phyloP scores from a whole-genome alignment of 2,888 invertebrate species.

The Sarcophaga variegata region DNA sequence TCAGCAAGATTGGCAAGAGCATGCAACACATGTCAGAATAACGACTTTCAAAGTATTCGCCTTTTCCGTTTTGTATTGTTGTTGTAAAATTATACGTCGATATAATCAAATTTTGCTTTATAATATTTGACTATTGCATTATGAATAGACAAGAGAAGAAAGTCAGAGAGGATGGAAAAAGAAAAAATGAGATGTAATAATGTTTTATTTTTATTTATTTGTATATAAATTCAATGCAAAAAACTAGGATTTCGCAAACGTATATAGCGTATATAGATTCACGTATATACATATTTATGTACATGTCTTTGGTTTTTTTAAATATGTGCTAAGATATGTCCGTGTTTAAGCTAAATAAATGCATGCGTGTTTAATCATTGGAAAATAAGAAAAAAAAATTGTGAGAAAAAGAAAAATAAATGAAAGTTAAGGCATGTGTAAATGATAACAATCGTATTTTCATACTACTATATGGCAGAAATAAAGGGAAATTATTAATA shows the following conservation, averaged over 20 bases:
- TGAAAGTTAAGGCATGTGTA: conserved; percentile 26
- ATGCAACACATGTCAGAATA: conserved; percentile 23
- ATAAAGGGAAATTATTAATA: too few relatives aligned
- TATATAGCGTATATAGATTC: too few relatives aligned
- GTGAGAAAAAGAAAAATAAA: conserved; percentile 13
- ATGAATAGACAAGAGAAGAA: not conserved
- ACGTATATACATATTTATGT: not conserved
- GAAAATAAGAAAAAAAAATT: conserved; percentile 12
- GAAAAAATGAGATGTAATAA: too few relatives aligned
- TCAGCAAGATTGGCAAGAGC: conserved; percentile 5
- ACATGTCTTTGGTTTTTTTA: not conserved
- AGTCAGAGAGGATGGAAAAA: not conserved
- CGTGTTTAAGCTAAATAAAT: conserved; percentile 14
- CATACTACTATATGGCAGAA: too few relatives aligned
- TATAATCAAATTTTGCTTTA: conserved; percentile 39
- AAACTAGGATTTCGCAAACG: not conserved
- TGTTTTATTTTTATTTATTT: conserved; percentile 15
- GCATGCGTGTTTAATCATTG: conserved; percentile 17
- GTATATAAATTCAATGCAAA: conserved; percentile 9
- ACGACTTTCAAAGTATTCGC: conserved; percentile 12
- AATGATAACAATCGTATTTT: not conserved
- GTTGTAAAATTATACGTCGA: conserved; percentile 15
- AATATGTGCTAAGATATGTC: not conserved
- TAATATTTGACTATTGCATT: conserved; percentile 38
- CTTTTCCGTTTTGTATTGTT: not conserved